Evolutionary conservation across 2,888 invertebrate species (phyloP), one percentile per base, ranked within the genome.

Genomic region (Mesorhabditis belari): DNA sequence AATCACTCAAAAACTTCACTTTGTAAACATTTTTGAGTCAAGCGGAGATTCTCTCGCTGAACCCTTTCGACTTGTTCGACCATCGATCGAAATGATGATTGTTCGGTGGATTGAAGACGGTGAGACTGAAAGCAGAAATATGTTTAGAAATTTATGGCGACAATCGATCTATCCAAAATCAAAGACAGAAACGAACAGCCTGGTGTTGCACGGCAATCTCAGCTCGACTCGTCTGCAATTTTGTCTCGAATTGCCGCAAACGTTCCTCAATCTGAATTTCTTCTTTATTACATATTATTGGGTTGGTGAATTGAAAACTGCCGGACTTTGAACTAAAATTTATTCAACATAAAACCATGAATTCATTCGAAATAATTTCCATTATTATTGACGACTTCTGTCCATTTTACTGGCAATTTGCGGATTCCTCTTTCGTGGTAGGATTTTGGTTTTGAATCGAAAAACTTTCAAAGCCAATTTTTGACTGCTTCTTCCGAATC

Each of bases 51-150:
- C 58, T 75, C 76, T 54, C 73, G 66, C 62, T 80, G 80, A 49
- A 80, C 63, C 56, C 68, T 66, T 59, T 80, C 80, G 53, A 80
- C 58, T 58, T 78, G 76, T 57, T 79, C 80, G 5, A 79, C 62
- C 49, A 69, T 75, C 9, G 65, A 65, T 49, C 77, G 76, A 66
- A 74, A 72, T 21, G 71, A 67, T 26, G 65, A 60, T 28, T 70
- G 68, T 54, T 79, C 77, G 27, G 73, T 65, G 28, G 60, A 60
- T 25, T 60, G 66, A 2, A 74, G 61, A 55, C 71, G 74, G 28
- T 75, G 29, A 12, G 71, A 64, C 73, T 71, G 57, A 62, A 71
- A 55, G 23, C 24, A 35, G 9, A 19, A 49, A 35, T 2, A 55
- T n/a, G 3, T 17, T 23, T 28, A 21, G 26, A 24, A 9, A 23